These are phyloP conservation scores for Dascillus cervinus DNA, from an alignment of 2,888 invertebrate genomes.

Conservation along the genomic window DNA sequence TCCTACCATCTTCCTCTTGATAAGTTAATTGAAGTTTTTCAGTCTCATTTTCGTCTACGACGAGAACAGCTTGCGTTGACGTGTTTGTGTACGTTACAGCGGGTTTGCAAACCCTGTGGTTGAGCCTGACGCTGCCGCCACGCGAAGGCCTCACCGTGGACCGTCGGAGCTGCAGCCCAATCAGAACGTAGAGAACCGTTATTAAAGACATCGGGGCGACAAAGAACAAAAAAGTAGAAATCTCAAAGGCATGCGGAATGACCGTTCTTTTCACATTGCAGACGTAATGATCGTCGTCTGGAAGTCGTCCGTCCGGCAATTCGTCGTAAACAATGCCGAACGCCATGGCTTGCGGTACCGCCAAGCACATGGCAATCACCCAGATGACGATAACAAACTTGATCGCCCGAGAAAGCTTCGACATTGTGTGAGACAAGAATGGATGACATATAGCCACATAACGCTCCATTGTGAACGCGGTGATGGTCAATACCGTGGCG, in stretches of 20 bases:
- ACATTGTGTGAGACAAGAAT: constrained; percentile 74
- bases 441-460: constrained; percentile 85
- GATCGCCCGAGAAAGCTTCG: constrained; percentile 73
- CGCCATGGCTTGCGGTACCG: constrained; percentile 73
- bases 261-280: constrained; percentile 36
- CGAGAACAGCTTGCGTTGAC: constrained; percentile 21
- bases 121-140: constrained; percentile 37
- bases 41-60: constrained; percentile 19
- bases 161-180: constrained; percentile 40
- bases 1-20: constrained; percentile 37
- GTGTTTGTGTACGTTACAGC: constrained; percentile 20
- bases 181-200: constrained; percentile 47
- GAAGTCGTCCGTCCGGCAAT: constrained; percentile 26
- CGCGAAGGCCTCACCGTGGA: constrained; percentile 31
- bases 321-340: constrained; percentile 57
- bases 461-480: constrained; percentile 82
- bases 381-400: constrained; percentile 67
- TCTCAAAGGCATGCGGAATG: constrained; percentile 44
- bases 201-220: constrained; percentile 53
- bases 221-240: constrained; percentile 52
- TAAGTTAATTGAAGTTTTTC: constrained; percentile 19
- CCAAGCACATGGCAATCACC: constrained; percentile 65
- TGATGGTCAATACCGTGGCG: constrained; percentile 79
- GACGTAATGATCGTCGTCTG: constrained; percentile 30
- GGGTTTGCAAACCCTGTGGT: constrained; percentile 29